Evolutionary conservation across 2,113 vertebrate genomes (phyloP).

Genomic region (Microtus pennsylvanicus): DNA sequence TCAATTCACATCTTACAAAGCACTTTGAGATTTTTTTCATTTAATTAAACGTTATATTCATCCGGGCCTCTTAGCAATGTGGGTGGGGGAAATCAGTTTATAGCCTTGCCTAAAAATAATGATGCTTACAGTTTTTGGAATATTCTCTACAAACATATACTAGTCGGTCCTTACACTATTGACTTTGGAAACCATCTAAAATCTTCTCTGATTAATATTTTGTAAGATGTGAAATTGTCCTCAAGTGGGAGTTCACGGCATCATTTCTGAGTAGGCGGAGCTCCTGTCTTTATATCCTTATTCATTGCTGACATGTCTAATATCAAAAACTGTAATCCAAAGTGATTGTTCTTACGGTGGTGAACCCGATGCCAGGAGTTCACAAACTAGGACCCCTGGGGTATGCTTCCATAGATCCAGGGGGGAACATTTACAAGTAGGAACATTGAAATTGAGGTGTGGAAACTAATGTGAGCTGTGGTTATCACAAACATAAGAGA

Average conservation of each 20-base stretch:
- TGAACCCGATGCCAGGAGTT: not conserved
- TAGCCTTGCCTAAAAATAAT: not conserved
- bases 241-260: not conserved
- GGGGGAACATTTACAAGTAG: not conserved
- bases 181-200: not conserved
- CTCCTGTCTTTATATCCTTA: not conserved
- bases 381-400: fast-evolving
- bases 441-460: not conserved
- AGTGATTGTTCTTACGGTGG: not conserved
- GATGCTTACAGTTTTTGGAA: not conserved
- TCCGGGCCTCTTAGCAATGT: not conserved
- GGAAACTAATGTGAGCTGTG: not conserved
- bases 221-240: not conserved
- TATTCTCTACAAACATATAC: not conserved
- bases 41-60: not conserved
- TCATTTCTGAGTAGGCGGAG: not conserved
- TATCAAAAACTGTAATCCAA: not conserved
- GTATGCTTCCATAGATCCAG: not conserved
- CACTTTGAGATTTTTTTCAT: not conserved
- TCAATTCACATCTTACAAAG: not conserved
- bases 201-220: not conserved
- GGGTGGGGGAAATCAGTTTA: not conserved
- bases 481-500: not conserved
- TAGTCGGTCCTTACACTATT: not conserved
- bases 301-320: not conserved